Evolutionary conservation across 1,140 invertebrate species (phyloP), one percentile per base, ranked within the genome.

Genomic region (Parapsyche elsis): DNA sequence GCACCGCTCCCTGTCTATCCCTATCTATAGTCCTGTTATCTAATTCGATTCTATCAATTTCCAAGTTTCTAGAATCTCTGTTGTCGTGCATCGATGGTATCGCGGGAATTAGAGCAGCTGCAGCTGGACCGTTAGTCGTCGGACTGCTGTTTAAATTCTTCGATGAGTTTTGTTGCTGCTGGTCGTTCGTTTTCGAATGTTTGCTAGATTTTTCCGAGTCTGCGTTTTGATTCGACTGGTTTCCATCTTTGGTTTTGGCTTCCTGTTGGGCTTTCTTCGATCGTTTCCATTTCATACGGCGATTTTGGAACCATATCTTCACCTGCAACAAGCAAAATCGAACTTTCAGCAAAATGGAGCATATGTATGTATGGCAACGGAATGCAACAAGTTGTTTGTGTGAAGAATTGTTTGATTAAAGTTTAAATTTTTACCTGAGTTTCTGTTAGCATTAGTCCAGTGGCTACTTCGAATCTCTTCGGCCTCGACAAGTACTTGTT

Each of bases 401-500:
- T n/a, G n/a, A n/a, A n/a, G n/a, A n/a, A n/a, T n/a, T n/a, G n/a
- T n/a, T n/a, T n/a, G n/a, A n/a, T n/a, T n/a, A n/a, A n/a, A n/a
- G n/a, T 71, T 5, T 71, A n/a, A 5, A 71, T 53, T 30, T 86
- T 89, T 89, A 97, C 98, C 94, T 99, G 98, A 19, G 98, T 99
- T 90, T 99, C 98, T 9, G 97, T 99, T 0, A 99, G 91, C 95
- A 98, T 97, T 71, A 99, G 88, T 59, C 96, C 97, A 21, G 98
- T 99, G 45, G 98, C 98, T 7, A 99, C 98, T 90, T 99, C 98
- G 86, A 99, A 99, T 85, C 98, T 91, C 89, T 99, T 99, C 0
- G 98, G 98, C 84, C 98, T 91, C 30, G 98, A 99, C 19, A 99
- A 92, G 90, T 99, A 99, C 89, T 99, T 99, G 90, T 99, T 99